Conservation (phyloP, 2,113 vertebrate species). For the Atlantisia rogersi region DNA sequence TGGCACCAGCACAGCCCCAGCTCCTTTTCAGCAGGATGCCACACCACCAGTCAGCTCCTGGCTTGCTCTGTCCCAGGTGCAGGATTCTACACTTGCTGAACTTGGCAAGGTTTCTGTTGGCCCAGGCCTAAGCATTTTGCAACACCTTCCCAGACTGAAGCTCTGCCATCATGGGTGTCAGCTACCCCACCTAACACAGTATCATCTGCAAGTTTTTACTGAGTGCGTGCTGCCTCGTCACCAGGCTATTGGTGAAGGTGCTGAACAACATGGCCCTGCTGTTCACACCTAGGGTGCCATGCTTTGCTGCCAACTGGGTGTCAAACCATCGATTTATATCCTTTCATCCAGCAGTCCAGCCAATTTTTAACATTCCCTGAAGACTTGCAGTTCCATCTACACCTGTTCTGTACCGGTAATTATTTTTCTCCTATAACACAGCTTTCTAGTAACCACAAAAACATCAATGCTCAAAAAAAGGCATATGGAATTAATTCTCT, state of each 20-base stretch:
- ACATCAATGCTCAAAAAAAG: background rate
- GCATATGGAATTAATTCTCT: background rate
- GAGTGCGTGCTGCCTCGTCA: accelerated
- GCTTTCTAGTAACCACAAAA: background rate
- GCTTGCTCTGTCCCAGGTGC: background rate
- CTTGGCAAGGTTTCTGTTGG: background rate
- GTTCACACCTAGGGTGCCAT: background rate
- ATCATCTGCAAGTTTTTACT: background rate
- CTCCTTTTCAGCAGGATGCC: background rate
- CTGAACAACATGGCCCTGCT: accelerated
- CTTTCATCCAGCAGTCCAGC: background rate
- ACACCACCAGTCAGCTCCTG: background rate
- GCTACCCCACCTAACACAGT: background rate
- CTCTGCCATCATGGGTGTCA: background rate
- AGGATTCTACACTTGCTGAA: background rate
- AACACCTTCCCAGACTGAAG: background rate
- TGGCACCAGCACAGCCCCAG: background rate
- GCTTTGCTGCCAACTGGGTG: background rate
- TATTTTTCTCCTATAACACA: background rate
- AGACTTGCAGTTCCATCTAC: background rate
- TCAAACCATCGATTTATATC: background rate
- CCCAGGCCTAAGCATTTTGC: background rate
- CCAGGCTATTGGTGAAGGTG: background rate
- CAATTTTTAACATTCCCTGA: background rate
- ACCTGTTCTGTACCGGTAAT: background rate